Percentiles rank a stretch among this genome's conserved stretches.
phyloP scores from a whole-genome alignment of 2,888 invertebrate species.

The Papilio gigon region DNA sequence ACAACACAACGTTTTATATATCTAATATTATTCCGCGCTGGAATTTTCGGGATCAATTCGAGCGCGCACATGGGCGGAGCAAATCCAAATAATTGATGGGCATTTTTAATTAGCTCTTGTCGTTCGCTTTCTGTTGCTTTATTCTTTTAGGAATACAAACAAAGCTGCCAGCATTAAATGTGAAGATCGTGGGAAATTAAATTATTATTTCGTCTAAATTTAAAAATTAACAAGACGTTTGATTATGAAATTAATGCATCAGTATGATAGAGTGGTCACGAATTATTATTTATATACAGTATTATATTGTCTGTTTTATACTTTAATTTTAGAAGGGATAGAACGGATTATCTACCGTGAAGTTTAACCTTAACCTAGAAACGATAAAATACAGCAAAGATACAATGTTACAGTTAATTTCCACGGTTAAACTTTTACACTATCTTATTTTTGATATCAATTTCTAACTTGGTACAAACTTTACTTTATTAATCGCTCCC shows the following conservation, averaged over 20 bases:
- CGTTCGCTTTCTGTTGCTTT: slow-evolving; percentile 10
- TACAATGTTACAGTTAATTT: not conserved
- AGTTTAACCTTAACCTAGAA: no score
- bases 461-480: no score
- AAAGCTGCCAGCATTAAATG: not conserved
- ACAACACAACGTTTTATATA: not conserved
- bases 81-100: not conserved
- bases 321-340: no score
- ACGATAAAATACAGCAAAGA: no score
- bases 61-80: not conserved
- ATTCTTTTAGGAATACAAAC: not conserved
- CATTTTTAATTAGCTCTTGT: slow-evolving; percentile 17
- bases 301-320: no score
- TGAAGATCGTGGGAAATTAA: not conserved
- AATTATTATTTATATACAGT: no score
- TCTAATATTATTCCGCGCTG: not conserved
- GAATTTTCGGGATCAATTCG: not conserved
- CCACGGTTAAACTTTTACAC: not conserved
- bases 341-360: no score
- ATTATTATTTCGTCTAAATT: not conserved
- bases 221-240: not conserved
- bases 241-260: not conserved
- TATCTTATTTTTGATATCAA: no score
- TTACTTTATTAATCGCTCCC: no score
- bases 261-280: not conserved